Evolutionary conservation across 2,888 invertebrate species (phyloP), one percentile per base, ranked within the genome.

Genomic region (Scotopteryx bipunctaria): DNA sequence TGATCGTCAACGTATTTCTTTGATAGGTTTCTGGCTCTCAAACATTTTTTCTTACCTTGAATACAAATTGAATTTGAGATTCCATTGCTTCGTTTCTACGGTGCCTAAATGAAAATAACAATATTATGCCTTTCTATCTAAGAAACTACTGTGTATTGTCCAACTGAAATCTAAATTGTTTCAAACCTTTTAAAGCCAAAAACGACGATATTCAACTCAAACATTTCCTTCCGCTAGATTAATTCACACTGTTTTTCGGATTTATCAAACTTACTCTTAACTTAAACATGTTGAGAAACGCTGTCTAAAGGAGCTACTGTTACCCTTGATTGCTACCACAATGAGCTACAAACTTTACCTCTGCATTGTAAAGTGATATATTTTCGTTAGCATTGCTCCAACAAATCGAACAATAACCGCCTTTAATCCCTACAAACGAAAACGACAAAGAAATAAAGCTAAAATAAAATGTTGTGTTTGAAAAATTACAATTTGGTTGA

Each of bases 291-390:
- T 87, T 86, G 81, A 76, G 78, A 76, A 69, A 14, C 80, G 11
- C 57, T 69, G 69, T 13, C 48, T 40, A 59, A 72, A n/a, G 61
- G 64, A 69, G 76, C 71, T 67, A 66, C 57, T 76, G 76, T 77
- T 69, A 73, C 83, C 71, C 80, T 86, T 81, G 82, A 87, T 86
- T 81, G 80, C 66, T 75, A 76, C 85, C 83, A 89, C 87, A 88
- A 87, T 80, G 81, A 81, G 71, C 66, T 73, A 78, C 84, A 85
- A 86, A 86, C 79, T 86, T 73, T 71, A 66, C 76, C 73, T 74
- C 68, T 68, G 73, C 67, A 82, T 81, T 86, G 86, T 81, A 84
- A 86, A 84, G 79, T 83, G 89, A 88, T 88, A 86, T 88, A 88
- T 87, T 88, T 84, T 83, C 77, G 70, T 56, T 69, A 71, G 86